Evolutionary conservation across 2,888 invertebrate genomes (phyloP).

Genomic region (Pantelozetes paolii): DNA sequence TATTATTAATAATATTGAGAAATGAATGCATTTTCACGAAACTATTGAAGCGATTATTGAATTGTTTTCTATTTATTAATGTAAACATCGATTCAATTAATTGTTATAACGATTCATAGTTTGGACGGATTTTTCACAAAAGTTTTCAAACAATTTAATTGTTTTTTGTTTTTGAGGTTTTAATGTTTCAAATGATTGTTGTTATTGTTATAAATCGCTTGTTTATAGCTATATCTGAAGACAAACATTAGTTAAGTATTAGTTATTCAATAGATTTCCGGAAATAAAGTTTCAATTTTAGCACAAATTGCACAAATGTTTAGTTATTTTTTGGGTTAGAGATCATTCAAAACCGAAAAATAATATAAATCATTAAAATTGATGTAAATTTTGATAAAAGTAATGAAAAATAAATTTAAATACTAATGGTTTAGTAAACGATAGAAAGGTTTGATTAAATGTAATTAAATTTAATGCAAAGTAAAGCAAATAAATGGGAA

Average conservation of each 20-base stretch:
- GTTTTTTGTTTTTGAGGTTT: not conserved
- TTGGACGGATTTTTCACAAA: not conserved
- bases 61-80: too few species aligned
- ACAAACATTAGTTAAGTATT: not conserved
- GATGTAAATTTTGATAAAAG: too few species aligned
- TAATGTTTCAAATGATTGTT: slow-evolving; percentile 6
- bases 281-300: not conserved
- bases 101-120: not conserved
- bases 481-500: too few species aligned
- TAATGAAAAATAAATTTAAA: too few species aligned
- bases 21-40: too few species aligned
- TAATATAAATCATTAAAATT: too few species aligned
- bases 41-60: too few species aligned
- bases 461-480: too few species aligned
- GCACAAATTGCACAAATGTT: not conserved
- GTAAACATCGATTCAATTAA: not conserved
- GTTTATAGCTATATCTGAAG: slow-evolving; percentile 20
- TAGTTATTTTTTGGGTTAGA: not conserved
- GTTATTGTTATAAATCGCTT: slow-evolving; percentile 4
- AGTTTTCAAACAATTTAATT: not conserved
- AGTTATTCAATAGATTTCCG: not conserved
- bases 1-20: too few species aligned
- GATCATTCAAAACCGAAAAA: too few species aligned
- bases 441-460: too few species aligned
- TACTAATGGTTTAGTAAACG: too few species aligned